Conservation (phyloP, 1,140 invertebrate genomes). For the Rhizoglyphus robini region DNA sequence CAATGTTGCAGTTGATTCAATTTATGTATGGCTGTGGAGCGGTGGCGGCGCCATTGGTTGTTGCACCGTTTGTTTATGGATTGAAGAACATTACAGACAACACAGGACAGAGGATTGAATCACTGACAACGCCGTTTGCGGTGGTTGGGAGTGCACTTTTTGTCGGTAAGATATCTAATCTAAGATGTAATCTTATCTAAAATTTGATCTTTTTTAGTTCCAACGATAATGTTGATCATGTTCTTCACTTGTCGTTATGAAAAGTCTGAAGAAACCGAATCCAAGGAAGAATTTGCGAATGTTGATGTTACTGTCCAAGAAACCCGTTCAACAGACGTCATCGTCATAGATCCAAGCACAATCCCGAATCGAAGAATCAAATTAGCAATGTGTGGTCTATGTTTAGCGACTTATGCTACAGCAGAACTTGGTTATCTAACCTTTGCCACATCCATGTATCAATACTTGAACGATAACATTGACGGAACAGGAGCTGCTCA, state of each 20-base stretch:
- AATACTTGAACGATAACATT: neutral
- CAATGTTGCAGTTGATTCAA: conserved; percentile 5
- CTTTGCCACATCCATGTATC: neutral
- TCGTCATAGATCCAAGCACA: neutral
- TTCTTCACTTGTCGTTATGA: neutral
- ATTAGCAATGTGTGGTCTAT: neutral
- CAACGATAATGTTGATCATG: neutral
- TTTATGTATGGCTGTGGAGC: conserved; percentile 10
- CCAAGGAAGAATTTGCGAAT: neutral
- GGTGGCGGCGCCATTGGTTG: neutral
- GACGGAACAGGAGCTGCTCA: neutral
- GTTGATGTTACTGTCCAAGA: neutral
- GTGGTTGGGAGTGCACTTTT: neutral
- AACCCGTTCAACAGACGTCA: neutral
- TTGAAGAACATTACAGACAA: neutral
- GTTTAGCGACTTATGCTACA: neutral
- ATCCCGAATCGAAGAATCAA: neutral
- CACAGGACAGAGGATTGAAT: neutral
- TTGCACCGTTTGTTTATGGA: neutral
- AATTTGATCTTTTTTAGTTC: neutral
- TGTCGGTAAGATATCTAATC: neutral
- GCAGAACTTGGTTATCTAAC: neutral
- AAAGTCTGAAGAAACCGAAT: neutral
- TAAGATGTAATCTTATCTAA: neutral
- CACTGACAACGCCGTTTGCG: neutral